Conservation (phyloP, 23 tunicate genomes). For the Clavelina lepadiformis region DNA sequence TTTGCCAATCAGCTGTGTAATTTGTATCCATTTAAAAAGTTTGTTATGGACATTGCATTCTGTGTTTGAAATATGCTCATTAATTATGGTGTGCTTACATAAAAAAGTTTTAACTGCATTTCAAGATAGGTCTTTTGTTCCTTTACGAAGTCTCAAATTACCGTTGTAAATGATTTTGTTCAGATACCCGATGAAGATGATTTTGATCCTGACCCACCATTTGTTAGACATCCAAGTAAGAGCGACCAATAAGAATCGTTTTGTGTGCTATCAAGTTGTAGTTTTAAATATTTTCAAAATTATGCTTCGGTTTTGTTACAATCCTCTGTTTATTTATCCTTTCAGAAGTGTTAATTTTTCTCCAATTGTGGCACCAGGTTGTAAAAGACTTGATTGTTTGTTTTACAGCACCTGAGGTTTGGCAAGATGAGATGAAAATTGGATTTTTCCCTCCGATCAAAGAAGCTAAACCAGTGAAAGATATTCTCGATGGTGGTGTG, state of each 20-base stretch:
- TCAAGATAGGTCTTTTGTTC: too few relatives aligned
- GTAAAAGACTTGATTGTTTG: too few relatives aligned
- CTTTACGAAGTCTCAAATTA: too few relatives aligned
- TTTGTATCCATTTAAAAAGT: too few relatives aligned
- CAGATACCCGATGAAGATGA: constrained; percentile 75
- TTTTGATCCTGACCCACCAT: constrained; percentile 68
- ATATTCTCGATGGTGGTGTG: constrained; percentile 42
- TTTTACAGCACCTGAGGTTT: constrained; percentile 66
- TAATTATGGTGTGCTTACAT: too few relatives aligned
- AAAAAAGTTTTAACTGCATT: too few relatives aligned
- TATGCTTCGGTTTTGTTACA: background rate
- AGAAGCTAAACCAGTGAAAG: constrained; percentile 69
- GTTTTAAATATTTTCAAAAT: background rate
- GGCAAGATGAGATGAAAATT: constrained; percentile 46
- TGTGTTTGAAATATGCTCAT: too few relatives aligned
- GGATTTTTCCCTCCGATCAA: constrained; percentile 89
- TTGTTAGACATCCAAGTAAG: constrained; percentile 48
- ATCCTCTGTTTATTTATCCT: too few relatives aligned
- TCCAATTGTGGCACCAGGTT: too few relatives aligned
- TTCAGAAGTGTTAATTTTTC: too few relatives aligned
- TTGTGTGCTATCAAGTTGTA: background rate
- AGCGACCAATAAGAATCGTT: background rate
- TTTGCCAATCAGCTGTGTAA: too few relatives aligned
- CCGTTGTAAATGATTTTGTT: background rate
- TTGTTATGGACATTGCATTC: too few relatives aligned